phyloP scores from a whole-genome alignment of 35 echinoderm and acorn worm species.

The Acanthaster planci region DNA sequence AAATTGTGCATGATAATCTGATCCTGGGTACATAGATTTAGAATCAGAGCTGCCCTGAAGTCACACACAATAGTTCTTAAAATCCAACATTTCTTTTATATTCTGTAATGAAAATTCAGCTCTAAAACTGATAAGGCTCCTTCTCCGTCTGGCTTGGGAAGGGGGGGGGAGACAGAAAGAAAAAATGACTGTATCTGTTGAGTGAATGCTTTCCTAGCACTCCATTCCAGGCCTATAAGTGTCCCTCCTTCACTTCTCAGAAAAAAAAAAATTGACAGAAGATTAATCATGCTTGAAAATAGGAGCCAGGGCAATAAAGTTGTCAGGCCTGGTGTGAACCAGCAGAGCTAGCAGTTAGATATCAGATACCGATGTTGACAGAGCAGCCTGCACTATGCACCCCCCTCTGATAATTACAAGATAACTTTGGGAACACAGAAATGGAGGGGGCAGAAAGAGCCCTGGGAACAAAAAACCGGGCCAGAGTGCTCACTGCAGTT shows the following conservation, averaged over 20 bases:
- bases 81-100: too few relatives aligned
- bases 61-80: too few relatives aligned
- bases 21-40: too few relatives aligned
- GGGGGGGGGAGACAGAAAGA: too few relatives aligned
- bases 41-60: too few relatives aligned
- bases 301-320: slow-evolving; percentile 3
- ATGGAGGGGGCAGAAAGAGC: neutral
- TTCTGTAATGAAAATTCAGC: too few relatives aligned
- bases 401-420: neutral
- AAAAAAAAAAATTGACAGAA: neutral
- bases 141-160: too few relatives aligned
- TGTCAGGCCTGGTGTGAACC: slow-evolving; percentile 1
- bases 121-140: too few relatives aligned
- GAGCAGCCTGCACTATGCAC: neutral
- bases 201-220: neutral
- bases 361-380: slow-evolving; percentile 24
- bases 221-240: neutral
- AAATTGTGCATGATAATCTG: too few relatives aligned
- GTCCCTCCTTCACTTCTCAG: neutral
- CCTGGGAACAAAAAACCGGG: neutral
- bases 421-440: neutral
- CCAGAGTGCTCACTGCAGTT: too few relatives aligned
- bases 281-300: neutral
- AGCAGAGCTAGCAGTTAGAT: neutral
- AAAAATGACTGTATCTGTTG: neutral